A percentile compares a stretch with the other conserved stretches of the same genome.
These are phyloP conservation scores for Enoplolaimus lenunculus DNA, from an alignment of 2,888 invertebrate genomes.

Conservation along the genomic window DNA sequence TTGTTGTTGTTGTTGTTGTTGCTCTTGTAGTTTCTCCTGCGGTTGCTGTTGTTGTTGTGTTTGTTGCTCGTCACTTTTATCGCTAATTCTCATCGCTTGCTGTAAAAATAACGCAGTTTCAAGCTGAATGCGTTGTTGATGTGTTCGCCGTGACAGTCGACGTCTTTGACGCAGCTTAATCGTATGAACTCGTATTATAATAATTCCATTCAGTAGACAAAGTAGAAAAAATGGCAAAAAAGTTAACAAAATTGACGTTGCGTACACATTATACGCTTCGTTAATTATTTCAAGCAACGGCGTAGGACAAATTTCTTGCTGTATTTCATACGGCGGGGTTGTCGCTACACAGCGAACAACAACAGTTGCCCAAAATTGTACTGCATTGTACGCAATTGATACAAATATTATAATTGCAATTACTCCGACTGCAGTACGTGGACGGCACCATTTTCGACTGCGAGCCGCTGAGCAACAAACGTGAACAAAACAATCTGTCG, in stretches of 20 bases:
- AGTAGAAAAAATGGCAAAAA: constrained; percentile 38
- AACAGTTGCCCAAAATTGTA: constrained; percentile 5
- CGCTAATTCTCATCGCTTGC: no score
- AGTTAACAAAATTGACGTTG: constrained; percentile 39
- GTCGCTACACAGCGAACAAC: background rate
- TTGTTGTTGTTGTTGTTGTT: no score
- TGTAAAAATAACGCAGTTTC: no score
- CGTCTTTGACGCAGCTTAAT: no score
- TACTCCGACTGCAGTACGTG: background rate
- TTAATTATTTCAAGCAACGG: background rate
- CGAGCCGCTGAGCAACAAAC: constrained; percentile 14
- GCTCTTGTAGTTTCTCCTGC: no score
- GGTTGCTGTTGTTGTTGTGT: no score
- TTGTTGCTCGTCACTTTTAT: no score
- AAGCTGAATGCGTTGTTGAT: no score
- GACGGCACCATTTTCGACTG: background rate
- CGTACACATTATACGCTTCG: constrained; percentile 34
- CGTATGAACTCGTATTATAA: constrained; percentile 24
- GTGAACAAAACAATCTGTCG: constrained; percentile 37
- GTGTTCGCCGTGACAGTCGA: no score
- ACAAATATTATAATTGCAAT: background rate
- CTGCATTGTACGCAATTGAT: background rate
- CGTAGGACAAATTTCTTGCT: constrained; percentile 30
- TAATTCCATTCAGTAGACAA: constrained; percentile 37
- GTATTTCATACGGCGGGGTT: constrained; percentile 28